A percentile compares a stretch with the other conserved stretches of the same genome.
Evolutionary conservation across 1,140 invertebrate genomes (phyloP).

Genomic region (Berghia stephanieae): DNA sequence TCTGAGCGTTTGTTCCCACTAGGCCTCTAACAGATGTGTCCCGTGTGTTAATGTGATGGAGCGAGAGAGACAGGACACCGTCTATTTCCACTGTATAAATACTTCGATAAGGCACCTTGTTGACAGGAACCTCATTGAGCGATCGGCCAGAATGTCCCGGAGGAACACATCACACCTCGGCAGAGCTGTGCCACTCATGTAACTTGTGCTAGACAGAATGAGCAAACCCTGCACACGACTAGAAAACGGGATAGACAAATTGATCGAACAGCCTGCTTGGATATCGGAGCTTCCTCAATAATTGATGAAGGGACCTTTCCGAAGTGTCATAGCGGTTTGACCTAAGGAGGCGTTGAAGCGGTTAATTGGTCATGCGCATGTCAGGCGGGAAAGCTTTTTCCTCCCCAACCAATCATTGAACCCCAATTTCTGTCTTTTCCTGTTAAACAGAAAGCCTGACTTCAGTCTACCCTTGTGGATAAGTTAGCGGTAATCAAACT

Average conservation of each 20-base stretch:
- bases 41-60: neutral
- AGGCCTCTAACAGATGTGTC: neutral
- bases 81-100: slow-evolving; percentile 10
- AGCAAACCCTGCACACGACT: too few relatives aligned
- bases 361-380: neutral
- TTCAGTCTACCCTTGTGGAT: too few relatives aligned
- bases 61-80: neutral
- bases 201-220: too few relatives aligned
- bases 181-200: too few relatives aligned
- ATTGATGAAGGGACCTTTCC: neutral
- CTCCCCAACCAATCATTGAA: neutral
- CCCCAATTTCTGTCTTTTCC: too few relatives aligned
- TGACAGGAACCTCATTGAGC: slow-evolving; percentile 1
- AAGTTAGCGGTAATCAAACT: too few relatives aligned
- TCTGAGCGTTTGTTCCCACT: neutral
- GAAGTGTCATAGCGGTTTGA: neutral
- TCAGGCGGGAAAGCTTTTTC: neutral
- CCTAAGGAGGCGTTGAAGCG: neutral
- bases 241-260: neutral
- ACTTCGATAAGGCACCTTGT: neutral
- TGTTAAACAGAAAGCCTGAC: too few relatives aligned
- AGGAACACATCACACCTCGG: neutral
- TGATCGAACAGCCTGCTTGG: neutral
- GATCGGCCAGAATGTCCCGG: neutral
- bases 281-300: neutral